phyloP scores from a whole-genome alignment of 1,140 invertebrate genomes.

The Telenomus remus region DNA sequence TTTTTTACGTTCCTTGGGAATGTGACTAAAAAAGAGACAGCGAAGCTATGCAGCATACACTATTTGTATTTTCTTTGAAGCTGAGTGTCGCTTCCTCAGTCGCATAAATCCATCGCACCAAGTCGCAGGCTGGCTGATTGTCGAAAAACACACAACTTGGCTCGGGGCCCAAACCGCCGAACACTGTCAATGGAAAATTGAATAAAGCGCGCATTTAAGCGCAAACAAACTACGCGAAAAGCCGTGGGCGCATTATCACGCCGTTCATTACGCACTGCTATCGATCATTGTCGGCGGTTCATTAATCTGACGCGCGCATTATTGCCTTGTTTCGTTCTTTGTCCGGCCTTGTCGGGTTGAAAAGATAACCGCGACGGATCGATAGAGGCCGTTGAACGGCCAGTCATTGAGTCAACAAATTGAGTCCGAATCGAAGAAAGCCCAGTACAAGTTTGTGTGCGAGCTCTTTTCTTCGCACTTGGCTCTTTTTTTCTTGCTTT shows the following conservation, averaged over 20 bases:
- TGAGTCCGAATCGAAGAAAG: not conserved
- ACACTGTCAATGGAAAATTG: conserved; percentile 29
- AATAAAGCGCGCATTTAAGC: conserved; percentile 28
- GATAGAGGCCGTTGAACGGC: no score
- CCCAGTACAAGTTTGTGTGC: no score
- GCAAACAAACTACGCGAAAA: not conserved
- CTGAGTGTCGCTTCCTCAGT: not conserved
- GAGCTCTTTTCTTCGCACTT: not conserved
- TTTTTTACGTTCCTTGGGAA: no score
- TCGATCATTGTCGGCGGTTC: conserved; percentile 10
- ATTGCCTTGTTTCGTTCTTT: not conserved
- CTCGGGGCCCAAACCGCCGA: conserved; percentile 13
- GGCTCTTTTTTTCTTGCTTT: conserved; percentile 12
- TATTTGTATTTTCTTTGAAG: not conserved
- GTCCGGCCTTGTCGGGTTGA: no score
- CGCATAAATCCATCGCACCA: not conserved
- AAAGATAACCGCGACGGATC: no score
- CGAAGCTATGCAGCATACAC: not conserved
- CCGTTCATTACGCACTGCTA: conserved; percentile 10
- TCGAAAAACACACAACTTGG: conserved; percentile 27
- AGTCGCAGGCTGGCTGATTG: conserved; percentile 11
- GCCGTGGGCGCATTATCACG: conserved; percentile 11
- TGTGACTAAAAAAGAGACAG: no score
- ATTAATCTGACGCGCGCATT: conserved; percentile 8
- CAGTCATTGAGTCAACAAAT: conserved; percentile 7